A percentile compares a stretch with the other conserved stretches of the same genome.
These are phyloP conservation scores for Tortrix viridana DNA, from an alignment of 2,888 invertebrate genomes.

Conservation along the genomic window DNA sequence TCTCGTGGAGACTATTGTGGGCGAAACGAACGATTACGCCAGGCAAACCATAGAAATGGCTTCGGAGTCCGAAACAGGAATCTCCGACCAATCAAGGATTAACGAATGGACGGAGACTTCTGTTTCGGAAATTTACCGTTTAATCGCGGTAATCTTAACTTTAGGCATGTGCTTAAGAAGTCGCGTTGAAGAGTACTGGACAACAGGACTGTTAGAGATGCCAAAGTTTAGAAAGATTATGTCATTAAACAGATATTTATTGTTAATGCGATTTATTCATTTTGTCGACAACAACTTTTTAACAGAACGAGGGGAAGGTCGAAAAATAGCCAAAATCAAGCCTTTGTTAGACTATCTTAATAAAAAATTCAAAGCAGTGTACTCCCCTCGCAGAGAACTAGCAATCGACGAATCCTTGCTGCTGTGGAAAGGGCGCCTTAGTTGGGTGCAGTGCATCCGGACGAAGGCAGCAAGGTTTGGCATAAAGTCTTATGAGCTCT, in stretches of 20 bases:
- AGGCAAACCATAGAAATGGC: conserved; percentile 16
- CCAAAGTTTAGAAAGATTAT: conserved; percentile 18
- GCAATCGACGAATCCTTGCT: conserved; percentile 31
- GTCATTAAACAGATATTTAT: conserved; percentile 15
- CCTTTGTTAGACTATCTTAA: conserved; percentile 29
- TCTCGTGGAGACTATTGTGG: conserved; percentile 16
- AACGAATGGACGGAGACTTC: conserved; percentile 27
- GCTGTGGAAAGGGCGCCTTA: conserved; percentile 31
- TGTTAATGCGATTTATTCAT: conserved; percentile 20
- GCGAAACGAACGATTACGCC: conserved; percentile 30
- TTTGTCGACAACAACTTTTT: conserved; percentile 14
- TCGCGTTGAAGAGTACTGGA: conserved; percentile 24
- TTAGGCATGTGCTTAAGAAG: conserved; percentile 18
- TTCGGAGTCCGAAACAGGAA: conserved; percentile 4
- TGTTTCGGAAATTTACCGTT: conserved; percentile 18
- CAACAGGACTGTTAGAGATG: conserved; percentile 13
- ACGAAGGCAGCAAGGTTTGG: conserved; percentile 43
- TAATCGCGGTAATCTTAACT: conserved; percentile 18
- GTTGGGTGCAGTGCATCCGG: conserved; percentile 31
- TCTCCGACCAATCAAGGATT: conserved; percentile 6
- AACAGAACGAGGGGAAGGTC: conserved; percentile 7
- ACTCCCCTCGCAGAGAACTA: conserved; percentile 8
- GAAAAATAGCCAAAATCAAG: conserved; percentile 24
- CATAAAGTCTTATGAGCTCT: conserved; percentile 32
- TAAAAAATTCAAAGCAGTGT: conserved; percentile 21